Base-by-base conservation (phyloP, 2,113 vertebrate genomes). In the Phalacrocorax brasilianus region DNA sequence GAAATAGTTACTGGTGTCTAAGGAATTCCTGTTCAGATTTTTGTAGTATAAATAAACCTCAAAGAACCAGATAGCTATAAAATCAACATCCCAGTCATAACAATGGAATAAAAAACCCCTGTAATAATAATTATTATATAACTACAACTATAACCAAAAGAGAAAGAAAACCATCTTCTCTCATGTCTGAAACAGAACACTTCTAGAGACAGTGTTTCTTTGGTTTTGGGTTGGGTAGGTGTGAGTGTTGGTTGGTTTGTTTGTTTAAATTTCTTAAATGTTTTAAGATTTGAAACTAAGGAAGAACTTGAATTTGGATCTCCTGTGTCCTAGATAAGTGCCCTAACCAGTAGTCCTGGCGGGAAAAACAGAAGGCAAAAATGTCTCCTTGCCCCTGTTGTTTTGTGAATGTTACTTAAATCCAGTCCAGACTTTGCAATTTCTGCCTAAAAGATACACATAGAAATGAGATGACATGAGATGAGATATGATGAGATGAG, bases 71-170 rank as follows among this genome's bases (percentile, higher is more conserved):
- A 47, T 30, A 4, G 6, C 12, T 27, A 17, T 59, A 5, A 62
- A 55, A 40, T 42, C 21, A 80, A 30, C 17, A 49, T 16, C 30
- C 3, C 9, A 80, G 23, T 59, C n/a, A n/a, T 52, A 50, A 44
- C 0, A 63, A 16, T 24, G 4, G 14, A 50, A 68, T 24, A 42
- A 62, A 30, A 11, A 2, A 2, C 1, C 3, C 5, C 14, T 30
- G 13, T 16, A 72, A 14, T 20, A n/a, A 9, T n/a, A 59, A 35
- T 59, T 18, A 6, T 67, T 59, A 27, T 35, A 38, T 45, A 74
- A 38, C 44, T 52, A 52, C 16, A 44, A 6, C 23, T 21, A 27
- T 21, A 53, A 83, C 6, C 14, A 70, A 84, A 18, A 19, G 6
- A 44, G 14, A 44, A 49, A 42, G 14, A 84, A 63, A 85, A 79